Percentiles rank a stretch among this genome's conserved stretches.
Conservation (phyloP, 2,888 invertebrate genomes). For the Cataglyphis cursor region DNA sequence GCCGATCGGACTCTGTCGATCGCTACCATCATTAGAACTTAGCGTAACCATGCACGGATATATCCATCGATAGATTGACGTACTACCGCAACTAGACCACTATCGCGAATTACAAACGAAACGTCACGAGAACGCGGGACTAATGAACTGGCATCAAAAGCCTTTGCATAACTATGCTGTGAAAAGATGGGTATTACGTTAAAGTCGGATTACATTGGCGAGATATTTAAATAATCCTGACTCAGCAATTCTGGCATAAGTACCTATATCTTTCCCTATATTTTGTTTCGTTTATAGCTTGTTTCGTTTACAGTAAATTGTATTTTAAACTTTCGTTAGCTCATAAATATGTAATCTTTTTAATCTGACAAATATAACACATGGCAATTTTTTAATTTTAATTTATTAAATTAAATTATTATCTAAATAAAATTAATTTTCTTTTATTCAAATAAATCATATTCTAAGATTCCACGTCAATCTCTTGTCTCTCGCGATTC, state of each 20-base stretch:
- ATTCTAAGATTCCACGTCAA: neutral
- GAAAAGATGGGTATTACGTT: conserved; percentile 6
- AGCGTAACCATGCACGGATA: conserved; percentile 17
- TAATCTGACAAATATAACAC: neutral
- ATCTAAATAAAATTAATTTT: neutral
- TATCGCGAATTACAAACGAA: conserved; percentile 44
- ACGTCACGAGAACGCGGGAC: conserved; percentile 42
- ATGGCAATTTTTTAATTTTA: neutral
- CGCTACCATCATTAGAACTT: conserved; percentile 52
- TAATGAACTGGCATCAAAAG: conserved; percentile 42
- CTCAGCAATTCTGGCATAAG: conserved; percentile 11
- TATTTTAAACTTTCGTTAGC: neutral
- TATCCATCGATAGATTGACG: neutral
- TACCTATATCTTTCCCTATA: neutral
- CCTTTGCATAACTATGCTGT: conserved; percentile 1
- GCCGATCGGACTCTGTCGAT: conserved; percentile 16
- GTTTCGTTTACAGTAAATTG: neutral
- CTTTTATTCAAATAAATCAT: neutral
- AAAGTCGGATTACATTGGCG: neutral
- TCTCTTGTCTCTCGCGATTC: neutral
- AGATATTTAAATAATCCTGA: conserved; percentile 30
- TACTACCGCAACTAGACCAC: neutral
- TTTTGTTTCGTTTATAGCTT: neutral
- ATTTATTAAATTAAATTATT: neutral
- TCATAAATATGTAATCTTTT: neutral